These are phyloP conservation scores for Antrozous pallidus DNA, from an alignment of 2,797 vertebrate genomes.

Conservation along the genomic window DNA sequence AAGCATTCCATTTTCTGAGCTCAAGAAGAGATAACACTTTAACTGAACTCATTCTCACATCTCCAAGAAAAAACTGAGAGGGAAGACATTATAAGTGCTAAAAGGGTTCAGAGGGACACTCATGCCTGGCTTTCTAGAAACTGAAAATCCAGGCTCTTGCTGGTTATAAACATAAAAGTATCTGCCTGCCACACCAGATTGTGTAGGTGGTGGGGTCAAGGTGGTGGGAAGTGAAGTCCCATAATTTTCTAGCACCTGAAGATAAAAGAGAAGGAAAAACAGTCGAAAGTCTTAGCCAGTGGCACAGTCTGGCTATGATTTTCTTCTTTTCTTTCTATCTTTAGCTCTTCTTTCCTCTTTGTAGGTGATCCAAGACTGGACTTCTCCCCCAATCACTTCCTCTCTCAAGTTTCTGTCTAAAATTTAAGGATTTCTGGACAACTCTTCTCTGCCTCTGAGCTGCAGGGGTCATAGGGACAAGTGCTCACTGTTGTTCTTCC, in stretches of 20 bases:
- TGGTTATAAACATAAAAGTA: not conserved
- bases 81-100: constrained; percentile 9
- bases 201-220: not conserved
- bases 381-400: not conserved
- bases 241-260: not conserved
- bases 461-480: not conserved
- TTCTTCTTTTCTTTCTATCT: constrained; percentile 33
- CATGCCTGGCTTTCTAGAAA: not conserved
- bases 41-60: not conserved
- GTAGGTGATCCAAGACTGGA: constrained; percentile 3
- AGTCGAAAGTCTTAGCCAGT: not conserved
- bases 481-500: constrained; percentile 52
- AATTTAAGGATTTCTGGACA: constrained; percentile 43
- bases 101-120: not conserved
- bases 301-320: not conserved
- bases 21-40: not conserved
- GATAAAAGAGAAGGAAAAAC: not conserved
- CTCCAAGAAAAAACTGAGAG: not conserved
- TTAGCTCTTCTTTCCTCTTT: constrained; percentile 22
- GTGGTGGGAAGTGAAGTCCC: not conserved
- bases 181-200: not conserved
- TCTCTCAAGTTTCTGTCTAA: constrained; percentile 59
- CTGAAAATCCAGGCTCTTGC: not conserved
- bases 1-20: constrained; percentile 21
- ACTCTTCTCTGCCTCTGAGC: constrained; percentile 28